These are phyloP conservation scores for Drosophila ercepeae DNA, from an alignment of 1,140 invertebrate genomes.

Conservation along the genomic window DNA sequence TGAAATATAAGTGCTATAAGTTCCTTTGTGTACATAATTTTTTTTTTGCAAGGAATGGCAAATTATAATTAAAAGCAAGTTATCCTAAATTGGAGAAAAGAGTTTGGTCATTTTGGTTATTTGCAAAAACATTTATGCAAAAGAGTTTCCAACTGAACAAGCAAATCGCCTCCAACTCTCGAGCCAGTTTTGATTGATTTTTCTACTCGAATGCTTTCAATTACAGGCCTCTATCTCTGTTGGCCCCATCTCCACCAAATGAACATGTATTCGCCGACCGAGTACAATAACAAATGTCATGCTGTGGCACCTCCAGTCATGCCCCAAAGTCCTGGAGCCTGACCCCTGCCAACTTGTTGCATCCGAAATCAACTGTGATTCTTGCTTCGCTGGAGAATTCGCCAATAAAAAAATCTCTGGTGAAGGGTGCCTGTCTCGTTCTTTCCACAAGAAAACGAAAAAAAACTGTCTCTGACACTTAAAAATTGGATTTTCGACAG, in stretches of 20 bases:
- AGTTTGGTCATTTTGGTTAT: not conserved
- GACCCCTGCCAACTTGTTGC: constrained; percentile 61
- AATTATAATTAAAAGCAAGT: constrained; percentile 7
- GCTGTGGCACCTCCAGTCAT: constrained; percentile 42
- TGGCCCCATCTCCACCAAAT: constrained; percentile 4
- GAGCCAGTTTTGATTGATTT: constrained; percentile 62
- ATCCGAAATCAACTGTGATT: constrained; percentile 70
- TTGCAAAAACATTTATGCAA: constrained; percentile 22
- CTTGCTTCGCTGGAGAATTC: constrained; percentile 65
- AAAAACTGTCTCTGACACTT: constrained; percentile 73
- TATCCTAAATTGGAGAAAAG: not conserved
- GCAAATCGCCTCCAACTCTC: not conserved
- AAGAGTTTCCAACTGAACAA: not conserved
- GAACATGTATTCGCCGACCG: constrained; percentile 26
- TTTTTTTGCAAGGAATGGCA: not conserved
- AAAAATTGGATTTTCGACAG: constrained; percentile 75
- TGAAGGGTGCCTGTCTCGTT: constrained; percentile 6
- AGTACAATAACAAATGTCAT: constrained; percentile 65
- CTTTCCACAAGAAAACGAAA: constrained; percentile 22
- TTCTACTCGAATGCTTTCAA: constrained; percentile 61
- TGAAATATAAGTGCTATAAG: constrained; percentile 31
- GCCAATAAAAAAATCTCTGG: constrained; percentile 61
- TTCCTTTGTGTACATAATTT: not conserved
- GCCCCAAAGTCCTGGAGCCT: constrained; percentile 3
- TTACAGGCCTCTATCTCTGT: constrained; percentile 29